A percentile compares a stretch with the other conserved stretches of the same genome.
phyloP scores from a whole-genome alignment of 2,797 vertebrate genomes.

The Muscicapa striata region DNA sequence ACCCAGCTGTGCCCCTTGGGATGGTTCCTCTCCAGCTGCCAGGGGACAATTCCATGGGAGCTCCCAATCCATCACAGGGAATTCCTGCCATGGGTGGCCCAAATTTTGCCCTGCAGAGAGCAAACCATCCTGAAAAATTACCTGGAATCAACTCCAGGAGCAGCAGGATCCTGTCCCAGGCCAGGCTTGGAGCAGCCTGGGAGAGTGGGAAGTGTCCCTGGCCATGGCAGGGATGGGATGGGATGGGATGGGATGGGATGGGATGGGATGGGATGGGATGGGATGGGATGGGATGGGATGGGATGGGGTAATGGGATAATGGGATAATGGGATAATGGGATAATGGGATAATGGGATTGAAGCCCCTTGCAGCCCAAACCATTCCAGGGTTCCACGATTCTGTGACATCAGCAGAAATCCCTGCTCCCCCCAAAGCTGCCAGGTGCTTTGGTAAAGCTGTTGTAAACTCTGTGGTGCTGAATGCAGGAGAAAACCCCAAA shows the following conservation, averaged over 20 bases:
- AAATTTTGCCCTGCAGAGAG: not conserved
- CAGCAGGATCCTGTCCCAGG: not conserved
- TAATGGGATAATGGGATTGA: not conserved
- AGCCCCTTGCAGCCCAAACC: not conserved
- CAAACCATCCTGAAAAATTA: not conserved
- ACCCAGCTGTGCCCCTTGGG: accelerated
- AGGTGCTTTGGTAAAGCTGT: not conserved
- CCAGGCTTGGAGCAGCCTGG: not conserved
- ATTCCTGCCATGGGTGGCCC: not conserved
- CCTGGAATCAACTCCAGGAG: not conserved
- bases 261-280: no score
- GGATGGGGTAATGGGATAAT: no score
- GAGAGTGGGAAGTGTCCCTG: not conserved
- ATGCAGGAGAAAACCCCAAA: not conserved
- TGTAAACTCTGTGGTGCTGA: not conserved
- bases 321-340: not conserved
- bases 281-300: not conserved
- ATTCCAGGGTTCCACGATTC: not conserved
- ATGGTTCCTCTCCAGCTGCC: not conserved
- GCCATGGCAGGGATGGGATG: not conserved
- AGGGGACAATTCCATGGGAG: not conserved
- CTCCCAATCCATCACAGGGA: not conserved
- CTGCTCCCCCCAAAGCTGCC: accelerated
- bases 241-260: no score
- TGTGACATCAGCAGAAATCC: accelerated